phyloP scores from a whole-genome alignment of 2,113 vertebrate genomes.

The Ranitomeya imitator region DNA sequence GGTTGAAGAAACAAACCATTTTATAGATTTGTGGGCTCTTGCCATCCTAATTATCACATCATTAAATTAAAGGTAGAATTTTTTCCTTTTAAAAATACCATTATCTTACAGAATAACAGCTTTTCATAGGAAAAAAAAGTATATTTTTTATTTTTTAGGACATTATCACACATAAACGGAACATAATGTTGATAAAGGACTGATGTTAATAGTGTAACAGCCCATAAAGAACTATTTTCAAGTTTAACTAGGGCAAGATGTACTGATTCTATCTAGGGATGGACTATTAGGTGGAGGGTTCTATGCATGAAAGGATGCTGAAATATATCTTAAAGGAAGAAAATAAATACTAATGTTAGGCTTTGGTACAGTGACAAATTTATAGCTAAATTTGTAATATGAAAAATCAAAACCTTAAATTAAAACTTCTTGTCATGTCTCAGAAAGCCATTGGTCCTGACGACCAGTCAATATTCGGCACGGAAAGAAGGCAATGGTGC shows the following conservation, averaged over 20 bases:
- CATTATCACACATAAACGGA: background rate
- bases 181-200: background rate
- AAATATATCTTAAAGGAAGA: background rate
- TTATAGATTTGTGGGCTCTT: slow-evolving; percentile 40
- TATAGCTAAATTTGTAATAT: background rate
- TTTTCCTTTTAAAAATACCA: slow-evolving; percentile 27
- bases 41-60: slow-evolving; percentile 52
- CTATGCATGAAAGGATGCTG: background rate
- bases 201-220: background rate
- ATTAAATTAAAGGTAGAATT: slow-evolving; percentile 20
- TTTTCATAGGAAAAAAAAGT: slow-evolving; percentile 5
- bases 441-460: too few species aligned
- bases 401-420: background rate
- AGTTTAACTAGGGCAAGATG: background rate
- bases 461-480: too few species aligned
- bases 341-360: background rate
- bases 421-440: background rate
- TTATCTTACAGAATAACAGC: background rate
- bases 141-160: background rate
- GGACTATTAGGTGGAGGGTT: background rate
- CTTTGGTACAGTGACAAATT: background rate
- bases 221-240: slow-evolving; percentile 14
- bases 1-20: slow-evolving; percentile 28
- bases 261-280: background rate
- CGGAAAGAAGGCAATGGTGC: too few species aligned